phyloP scores from a whole-genome alignment of 1,140 invertebrate species.

The Scaptodrosophila lebanonensis region DNA sequence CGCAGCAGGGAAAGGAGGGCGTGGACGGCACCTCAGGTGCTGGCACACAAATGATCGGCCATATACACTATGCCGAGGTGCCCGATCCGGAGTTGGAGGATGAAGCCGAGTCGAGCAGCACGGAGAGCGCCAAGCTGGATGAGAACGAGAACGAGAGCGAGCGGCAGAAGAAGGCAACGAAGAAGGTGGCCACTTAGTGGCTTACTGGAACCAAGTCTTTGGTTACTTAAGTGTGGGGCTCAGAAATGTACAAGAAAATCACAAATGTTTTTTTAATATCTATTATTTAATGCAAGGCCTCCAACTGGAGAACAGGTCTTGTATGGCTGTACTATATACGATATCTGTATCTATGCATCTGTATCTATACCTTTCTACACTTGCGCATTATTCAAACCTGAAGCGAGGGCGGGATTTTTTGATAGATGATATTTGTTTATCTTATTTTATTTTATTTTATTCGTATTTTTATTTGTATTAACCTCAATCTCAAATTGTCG shows the following conservation, averaged over 20 bases:
- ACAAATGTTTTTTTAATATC: slow-evolving; percentile 37
- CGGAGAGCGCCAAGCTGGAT: slow-evolving; percentile 70
- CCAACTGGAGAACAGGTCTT: slow-evolving; percentile 28
- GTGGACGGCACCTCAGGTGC: slow-evolving; percentile 4
- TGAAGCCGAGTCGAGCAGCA: slow-evolving; percentile 72
- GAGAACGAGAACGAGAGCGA: slow-evolving; percentile 70
- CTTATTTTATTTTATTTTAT: slow-evolving; percentile 53
- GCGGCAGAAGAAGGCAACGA: slow-evolving; percentile 55
- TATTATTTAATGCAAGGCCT: slow-evolving; percentile 43
- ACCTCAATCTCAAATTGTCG: no score
- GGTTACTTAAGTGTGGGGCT: slow-evolving; percentile 11
- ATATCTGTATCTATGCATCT: slow-evolving; percentile 44
- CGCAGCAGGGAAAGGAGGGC: slow-evolving; percentile 6
- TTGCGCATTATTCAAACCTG: slow-evolving; percentile 31
- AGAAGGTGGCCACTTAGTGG: slow-evolving; percentile 45
- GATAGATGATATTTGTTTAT: slow-evolving; percentile 54
- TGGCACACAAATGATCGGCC: slow-evolving; percentile 40
- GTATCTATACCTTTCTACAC: slow-evolving; percentile 17
- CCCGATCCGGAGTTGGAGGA: slow-evolving; percentile 64
- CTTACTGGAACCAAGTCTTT: not conserved
- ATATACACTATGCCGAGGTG: slow-evolving; percentile 60
- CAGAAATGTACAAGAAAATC: slow-evolving; percentile 11
- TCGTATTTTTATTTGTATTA: no score
- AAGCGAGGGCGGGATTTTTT: slow-evolving; percentile 64
- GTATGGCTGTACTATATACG: slow-evolving; percentile 36